Base-by-base conservation (phyloP, 92 coral and sea anemone genomes). In the Pocillopora grandis region DNA sequence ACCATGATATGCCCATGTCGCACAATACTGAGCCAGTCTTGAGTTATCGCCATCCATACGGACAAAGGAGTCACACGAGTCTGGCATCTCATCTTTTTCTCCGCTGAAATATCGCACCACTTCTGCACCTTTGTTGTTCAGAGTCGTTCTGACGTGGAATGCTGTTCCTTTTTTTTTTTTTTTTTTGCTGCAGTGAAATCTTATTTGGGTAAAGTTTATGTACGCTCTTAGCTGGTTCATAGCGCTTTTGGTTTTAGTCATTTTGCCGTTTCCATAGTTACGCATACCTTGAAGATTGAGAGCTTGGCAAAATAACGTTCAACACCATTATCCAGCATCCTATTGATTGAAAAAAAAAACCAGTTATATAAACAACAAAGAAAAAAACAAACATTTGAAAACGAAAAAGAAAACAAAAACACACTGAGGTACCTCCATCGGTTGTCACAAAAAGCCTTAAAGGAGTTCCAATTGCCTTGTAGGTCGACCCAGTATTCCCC, bases 301-400 rank as follows among this genome's bases (percentile, higher is more conserved):
- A 42, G 37, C 19, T 71, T 42, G 31, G 48, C 33, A 78, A 71
- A 15, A 86, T 77, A 9, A 58, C 14, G 74, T 86, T 86, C 5
- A 72, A 64, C 19, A 86, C 85, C 84, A 86, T 12, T 15, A 77
- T 58, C 89, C 85, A 86, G 35, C 89, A 84, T 19, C 89, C 89
- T 86, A 18, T 1, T 37, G 49, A 37, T 33, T 36, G 5, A 23
- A 12, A 9, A 27, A 10, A 68, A 68, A 10, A 27, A 0, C 27
- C 27, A 27, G 27, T 27, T 27, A 27, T 0, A 10, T 2, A 1
- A 68, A 66, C 2, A 16, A 23, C 2, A 10, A 5, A 7, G 7
- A 66, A 7, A 66, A 66, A 3, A 68, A n/a, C 27, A 7, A 68
- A 68, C 61, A 58, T 9, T 13, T 13, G 14, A 58, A 9, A 58